Evolutionary conservation across 2,888 invertebrate genomes (phyloP).

Genomic region (Caenorhabditis sp.): DNA sequence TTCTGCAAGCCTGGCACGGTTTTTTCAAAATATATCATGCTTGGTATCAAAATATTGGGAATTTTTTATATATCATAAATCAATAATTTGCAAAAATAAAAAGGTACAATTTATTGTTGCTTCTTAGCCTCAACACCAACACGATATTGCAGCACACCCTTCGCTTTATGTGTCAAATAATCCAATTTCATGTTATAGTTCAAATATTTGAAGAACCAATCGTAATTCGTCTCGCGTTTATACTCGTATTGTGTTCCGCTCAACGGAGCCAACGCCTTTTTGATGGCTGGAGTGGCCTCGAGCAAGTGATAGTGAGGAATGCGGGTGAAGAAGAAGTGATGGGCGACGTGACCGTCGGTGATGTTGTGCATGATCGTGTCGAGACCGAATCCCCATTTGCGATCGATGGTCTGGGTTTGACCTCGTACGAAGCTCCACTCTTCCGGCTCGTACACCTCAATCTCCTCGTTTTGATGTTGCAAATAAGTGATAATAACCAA

Average conservation of each 20-base stretch:
- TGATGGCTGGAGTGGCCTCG: conserved; percentile 64
- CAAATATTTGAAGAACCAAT: conserved; percentile 65
- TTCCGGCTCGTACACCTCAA: conserved; percentile 64
- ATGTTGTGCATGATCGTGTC: conserved; percentile 59
- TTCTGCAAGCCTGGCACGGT: too few species aligned
- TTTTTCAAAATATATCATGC: background rate
- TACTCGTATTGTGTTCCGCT: conserved; percentile 59
- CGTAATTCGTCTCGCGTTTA: conserved; percentile 59
- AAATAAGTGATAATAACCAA: conserved; percentile 65
- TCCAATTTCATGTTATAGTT: conserved; percentile 62
- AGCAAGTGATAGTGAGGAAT: conserved; percentile 68
- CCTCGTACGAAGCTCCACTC: conserved; percentile 61
- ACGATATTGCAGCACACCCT: conserved; percentile 64
- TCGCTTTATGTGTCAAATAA: conserved; percentile 65
- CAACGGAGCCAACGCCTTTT: conserved; percentile 43
- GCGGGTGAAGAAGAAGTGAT: conserved; percentile 69
- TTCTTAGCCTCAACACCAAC: conserved; percentile 39
- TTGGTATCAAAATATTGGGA: background rate
- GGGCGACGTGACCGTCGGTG: conserved; percentile 67
- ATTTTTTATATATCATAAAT: background rate
- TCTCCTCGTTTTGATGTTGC: conserved; percentile 61
- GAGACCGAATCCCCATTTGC: conserved; percentile 55
- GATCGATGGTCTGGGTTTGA: conserved; percentile 58
- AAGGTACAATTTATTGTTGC: background rate
- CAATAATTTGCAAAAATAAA: background rate